These are phyloP conservation scores for Rhopalosiphum maidis DNA, from an alignment of 1,140 invertebrate genomes.

Conservation along the genomic window DNA sequence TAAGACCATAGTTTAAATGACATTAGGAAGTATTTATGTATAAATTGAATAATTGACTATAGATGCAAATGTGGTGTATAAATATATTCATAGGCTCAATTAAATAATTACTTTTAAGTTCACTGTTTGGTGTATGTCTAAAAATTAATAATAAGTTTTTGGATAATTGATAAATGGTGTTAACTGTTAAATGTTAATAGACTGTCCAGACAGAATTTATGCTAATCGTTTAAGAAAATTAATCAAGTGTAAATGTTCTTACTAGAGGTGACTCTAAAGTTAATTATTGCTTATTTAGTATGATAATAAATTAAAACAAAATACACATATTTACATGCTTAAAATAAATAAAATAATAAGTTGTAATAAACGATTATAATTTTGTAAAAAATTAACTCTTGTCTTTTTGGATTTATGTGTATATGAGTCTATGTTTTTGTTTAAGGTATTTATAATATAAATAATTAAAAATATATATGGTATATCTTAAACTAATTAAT, in stretches of 20 bases:
- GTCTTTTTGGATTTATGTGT: not conserved
- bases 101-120: not conserved
- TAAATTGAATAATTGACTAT: not conserved
- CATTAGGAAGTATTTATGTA: not conserved
- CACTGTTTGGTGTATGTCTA: not conserved
- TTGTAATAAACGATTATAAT: not conserved
- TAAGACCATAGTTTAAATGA: not conserved
- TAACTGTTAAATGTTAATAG: not conserved
- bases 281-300: slow-evolving; percentile 4
- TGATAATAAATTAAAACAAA: not conserved
- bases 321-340: not conserved
- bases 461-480: not conserved
- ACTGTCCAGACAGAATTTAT: not conserved
- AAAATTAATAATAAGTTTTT: not conserved
- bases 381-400: not conserved
- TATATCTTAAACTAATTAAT: not conserved
- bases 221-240: slow-evolving; percentile 1
- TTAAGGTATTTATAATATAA: not conserved
- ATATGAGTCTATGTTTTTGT: not conserved
- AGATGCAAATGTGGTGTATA: not conserved
- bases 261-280: not conserved
- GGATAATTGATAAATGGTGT: not conserved
- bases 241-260: not conserved
- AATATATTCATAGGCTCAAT: not conserved
- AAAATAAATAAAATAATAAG: not conserved